Evolutionary conservation across 2,888 invertebrate species (phyloP).

Genomic region (Pollenia griseotomentosa): DNA sequence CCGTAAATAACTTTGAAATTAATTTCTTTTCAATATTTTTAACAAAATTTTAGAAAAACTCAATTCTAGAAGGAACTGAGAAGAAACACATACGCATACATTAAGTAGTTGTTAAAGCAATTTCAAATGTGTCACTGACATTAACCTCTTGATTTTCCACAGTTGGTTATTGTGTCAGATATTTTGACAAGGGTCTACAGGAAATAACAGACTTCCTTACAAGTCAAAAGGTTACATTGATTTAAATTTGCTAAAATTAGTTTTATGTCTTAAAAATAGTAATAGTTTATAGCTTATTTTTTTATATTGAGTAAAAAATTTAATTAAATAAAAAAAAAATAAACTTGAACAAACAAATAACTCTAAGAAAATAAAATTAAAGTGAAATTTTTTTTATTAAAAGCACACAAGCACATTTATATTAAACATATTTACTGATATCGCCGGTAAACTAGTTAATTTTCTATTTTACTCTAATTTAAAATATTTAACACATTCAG

Average conservation of each 20-base stretch:
- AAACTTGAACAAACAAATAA: constrained; percentile 75
- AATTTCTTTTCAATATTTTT: too few species aligned
- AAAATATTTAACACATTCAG: constrained; percentile 60
- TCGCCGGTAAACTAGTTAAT: constrained; percentile 78
- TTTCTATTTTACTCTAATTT: constrained; percentile 82
- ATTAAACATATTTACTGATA: constrained; percentile 16
- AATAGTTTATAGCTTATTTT: too few species aligned
- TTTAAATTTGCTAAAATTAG: too few species aligned
- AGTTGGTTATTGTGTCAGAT: background rate
- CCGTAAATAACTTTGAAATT: too few species aligned
- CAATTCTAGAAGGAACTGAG: too few species aligned
- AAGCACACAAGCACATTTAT: background rate
- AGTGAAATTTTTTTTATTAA: constrained; percentile 18
- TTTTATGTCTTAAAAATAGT: too few species aligned
- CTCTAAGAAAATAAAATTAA: constrained; percentile 6
- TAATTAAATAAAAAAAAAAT: constrained; percentile 77
- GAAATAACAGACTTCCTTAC: background rate
- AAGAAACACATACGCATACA: too few species aligned
- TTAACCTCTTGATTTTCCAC: background rate
- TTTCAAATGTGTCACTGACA: background rate
- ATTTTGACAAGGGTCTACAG: constrained; percentile 3
- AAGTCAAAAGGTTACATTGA: too few species aligned
- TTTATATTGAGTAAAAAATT: background rate
- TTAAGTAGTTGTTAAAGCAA: background rate
- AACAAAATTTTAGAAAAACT: too few species aligned